These are phyloP conservation scores for Cryptotermes secundus DNA, from an alignment of 1,140 invertebrate genomes.

Conservation along the genomic window DNA sequence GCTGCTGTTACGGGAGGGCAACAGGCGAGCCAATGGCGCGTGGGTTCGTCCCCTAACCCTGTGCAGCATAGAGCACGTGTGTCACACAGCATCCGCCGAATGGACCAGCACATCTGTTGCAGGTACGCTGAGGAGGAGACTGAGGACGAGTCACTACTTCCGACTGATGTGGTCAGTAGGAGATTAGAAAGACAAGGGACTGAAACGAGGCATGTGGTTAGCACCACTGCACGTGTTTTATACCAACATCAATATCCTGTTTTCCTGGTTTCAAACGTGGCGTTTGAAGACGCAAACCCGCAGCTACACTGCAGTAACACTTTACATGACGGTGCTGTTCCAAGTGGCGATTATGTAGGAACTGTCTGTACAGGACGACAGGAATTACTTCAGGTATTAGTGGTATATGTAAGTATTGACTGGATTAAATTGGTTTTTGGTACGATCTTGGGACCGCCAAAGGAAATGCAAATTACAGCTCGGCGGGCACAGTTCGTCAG, in stretches of 20 bases:
- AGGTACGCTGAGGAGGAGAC: background rate
- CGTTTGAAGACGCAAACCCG: background rate
- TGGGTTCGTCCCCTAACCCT: background rate
- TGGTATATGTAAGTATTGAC: too few relatives aligned
- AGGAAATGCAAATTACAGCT: background rate
- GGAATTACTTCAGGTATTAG: too few relatives aligned
- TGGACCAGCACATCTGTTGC: conserved; percentile 2
- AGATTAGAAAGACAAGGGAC: background rate
- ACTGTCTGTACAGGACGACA: background rate
- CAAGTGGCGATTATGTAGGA: background rate
- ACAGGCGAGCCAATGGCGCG: background rate
- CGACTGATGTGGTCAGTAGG: background rate
- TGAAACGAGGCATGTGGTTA: background rate
- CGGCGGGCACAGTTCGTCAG: background rate
- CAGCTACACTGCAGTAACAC: background rate
- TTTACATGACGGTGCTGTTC: background rate
- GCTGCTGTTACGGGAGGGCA: background rate
- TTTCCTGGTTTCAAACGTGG: background rate
- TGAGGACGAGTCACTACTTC: background rate
- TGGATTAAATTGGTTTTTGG: too few relatives aligned
- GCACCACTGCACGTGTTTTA: background rate
- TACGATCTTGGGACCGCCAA: background rate
- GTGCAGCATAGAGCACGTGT: background rate
- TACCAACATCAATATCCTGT: background rate
- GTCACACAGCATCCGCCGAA: background rate